These are phyloP conservation scores for Spizella passerina DNA, from an alignment of 2,797 vertebrate species.

Conservation along the genomic window DNA sequence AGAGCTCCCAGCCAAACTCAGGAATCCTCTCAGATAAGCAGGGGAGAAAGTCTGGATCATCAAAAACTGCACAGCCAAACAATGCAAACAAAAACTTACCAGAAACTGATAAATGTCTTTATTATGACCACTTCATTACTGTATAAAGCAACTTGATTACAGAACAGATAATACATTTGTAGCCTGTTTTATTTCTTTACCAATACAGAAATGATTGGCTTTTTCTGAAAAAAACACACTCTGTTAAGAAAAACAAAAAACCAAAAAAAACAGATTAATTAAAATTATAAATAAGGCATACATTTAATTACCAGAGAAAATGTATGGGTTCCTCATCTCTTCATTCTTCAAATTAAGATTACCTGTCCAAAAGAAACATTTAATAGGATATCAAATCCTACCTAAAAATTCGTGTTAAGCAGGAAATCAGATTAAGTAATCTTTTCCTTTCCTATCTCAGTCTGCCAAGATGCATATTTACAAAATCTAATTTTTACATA, in stretches of 20 bases:
- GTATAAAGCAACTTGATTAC: not conserved
- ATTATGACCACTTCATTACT: not conserved
- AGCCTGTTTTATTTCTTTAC: not conserved
- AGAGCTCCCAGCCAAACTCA: not conserved
- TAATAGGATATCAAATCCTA: not conserved
- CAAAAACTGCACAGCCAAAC: not conserved
- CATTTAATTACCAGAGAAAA: not conserved
- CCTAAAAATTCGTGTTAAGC: not conserved
- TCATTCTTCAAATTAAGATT: not conserved
- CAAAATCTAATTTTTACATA: not conserved
- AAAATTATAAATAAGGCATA: not conserved
- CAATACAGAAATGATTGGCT: not conserved
- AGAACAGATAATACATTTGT: not conserved
- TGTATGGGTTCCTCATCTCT: not conserved
- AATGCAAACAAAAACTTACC: not conserved
- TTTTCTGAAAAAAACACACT: not conserved
- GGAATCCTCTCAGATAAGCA: conserved; percentile 17
- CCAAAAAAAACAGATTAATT: not conserved
- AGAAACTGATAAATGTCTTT: not conserved
- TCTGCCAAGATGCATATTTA: not conserved
- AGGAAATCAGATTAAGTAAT: not conserved
- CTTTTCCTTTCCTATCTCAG: not conserved
- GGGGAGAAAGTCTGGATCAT: not conserved
- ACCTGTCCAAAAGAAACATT: not conserved
- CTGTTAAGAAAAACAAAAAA: not conserved